Evolutionary conservation across 2,113 vertebrate species (phyloP), one percentile per base, ranked within the genome.

Genomic region (Anarrhichthys ocellatus): DNA sequence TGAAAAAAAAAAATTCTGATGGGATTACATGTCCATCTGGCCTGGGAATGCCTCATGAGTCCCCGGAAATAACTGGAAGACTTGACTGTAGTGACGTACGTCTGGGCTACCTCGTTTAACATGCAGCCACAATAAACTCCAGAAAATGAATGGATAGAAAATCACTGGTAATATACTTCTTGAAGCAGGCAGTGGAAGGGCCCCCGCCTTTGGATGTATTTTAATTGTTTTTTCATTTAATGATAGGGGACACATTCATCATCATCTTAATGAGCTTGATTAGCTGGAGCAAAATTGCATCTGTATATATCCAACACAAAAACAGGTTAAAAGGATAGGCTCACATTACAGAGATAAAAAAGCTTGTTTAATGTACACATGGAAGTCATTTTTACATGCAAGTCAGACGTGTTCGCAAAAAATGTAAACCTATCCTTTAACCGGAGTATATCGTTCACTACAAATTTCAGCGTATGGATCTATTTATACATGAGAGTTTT

Each of bases 1-100:
- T 69, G 58, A 5, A 76, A 48, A 14, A 76, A 76, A 48, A 6
- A 56, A 44, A 22, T 64, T 29, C 58, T 38, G 17, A 27, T 6
- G 8, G 29, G 80, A 71, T 82, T 71, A 77, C 68, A 50, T 59
- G 62, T 78, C 52, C 42, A 78, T 83, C 74, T 73, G 69, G 69
- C 69, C 63, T 62, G 52, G 24, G 42, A 73, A 73, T 73, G 54
- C n/a, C 61, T 78, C 34, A 44, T 62, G 52, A 77, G 29, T 65
- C 61, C 59, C 59, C n/a, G 40, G 29, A 58, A 72, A 65, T 7
- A 82, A 70, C 14, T 44, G 66, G 10, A 77, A 71, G 32, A 40
- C 40, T 3, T 40, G 13, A 42, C n/a, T 73, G 38, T 76, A 50
- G 34, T 44, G 65, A 63, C 7, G 1, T 46, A 36, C 1, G 42